These are phyloP conservation scores for Panthera tigris DNA, from an alignment of 2,113 vertebrate species.

Conservation along the genomic window DNA sequence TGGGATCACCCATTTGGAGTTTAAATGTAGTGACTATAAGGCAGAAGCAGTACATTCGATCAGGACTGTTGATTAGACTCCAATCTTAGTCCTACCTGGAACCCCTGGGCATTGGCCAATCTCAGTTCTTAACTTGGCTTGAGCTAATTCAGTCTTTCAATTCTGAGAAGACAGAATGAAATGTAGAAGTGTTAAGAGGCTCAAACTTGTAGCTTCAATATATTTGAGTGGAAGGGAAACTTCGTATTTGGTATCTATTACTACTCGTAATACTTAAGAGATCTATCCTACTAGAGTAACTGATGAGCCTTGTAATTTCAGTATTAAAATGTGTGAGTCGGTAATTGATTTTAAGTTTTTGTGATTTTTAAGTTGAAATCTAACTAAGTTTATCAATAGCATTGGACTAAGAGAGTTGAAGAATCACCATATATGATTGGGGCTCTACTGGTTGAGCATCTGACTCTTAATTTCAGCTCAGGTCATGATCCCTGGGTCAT, in stretches of 20 bases:
- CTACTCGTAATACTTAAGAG: background rate
- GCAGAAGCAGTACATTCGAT: background rate
- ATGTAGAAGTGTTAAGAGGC: background rate
- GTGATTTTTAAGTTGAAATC: constrained; percentile 25
- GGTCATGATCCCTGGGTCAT: too few species aligned
- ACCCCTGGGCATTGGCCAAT: background rate
- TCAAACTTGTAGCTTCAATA: background rate
- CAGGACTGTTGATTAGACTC: background rate
- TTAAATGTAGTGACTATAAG: background rate
- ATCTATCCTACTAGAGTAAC: background rate
- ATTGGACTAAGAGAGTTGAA: background rate
- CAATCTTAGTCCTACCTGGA: background rate
- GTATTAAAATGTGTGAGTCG: background rate
- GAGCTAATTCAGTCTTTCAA: background rate
- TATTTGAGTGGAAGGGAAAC: background rate
- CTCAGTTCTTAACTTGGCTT: background rate
- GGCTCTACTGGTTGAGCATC: too few species aligned
- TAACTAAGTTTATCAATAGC: background rate
- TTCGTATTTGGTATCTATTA: background rate
- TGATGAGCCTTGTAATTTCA: background rate
- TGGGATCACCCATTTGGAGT: background rate
- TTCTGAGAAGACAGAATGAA: background rate
- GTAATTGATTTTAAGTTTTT: background rate
- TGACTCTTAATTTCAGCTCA: too few species aligned
- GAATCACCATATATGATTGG: background rate